These are phyloP conservation scores for Stenodera caucasica DNA, from an alignment of 2,888 invertebrate species.

Conservation along the genomic window DNA sequence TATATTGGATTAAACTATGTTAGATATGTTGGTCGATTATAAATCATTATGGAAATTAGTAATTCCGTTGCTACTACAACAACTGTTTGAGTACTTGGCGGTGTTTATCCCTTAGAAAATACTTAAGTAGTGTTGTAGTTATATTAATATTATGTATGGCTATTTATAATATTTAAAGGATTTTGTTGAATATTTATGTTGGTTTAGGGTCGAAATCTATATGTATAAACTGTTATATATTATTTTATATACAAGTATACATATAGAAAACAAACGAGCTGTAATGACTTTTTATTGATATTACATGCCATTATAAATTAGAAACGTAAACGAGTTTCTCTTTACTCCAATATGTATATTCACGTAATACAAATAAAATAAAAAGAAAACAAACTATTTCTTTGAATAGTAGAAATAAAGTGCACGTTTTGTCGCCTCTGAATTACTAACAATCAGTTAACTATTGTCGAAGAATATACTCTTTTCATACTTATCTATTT, in stretches of 20 bases:
- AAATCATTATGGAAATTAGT: conserved; percentile 12
- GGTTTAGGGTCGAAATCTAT: background rate
- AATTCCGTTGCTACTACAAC: background rate
- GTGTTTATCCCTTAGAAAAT: background rate
- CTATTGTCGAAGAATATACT: background rate
- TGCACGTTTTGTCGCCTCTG: conserved; percentile 7
- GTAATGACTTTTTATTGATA: conserved; percentile 14
- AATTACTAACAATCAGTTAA: conserved; percentile 1
- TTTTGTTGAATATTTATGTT: conserved; percentile 3
- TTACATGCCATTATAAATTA: conserved; percentile 12
- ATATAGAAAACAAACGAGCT: conserved; percentile 11
- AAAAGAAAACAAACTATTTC: background rate
- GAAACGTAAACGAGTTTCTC: conserved; percentile 10
- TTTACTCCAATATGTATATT: background rate
- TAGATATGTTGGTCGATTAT: background rate
- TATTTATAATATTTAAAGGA: background rate
- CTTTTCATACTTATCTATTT: background rate
- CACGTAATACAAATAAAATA: no score
- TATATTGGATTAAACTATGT: conserved; percentile 10
- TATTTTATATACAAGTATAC: no score
- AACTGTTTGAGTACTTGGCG: conserved; percentile 6
- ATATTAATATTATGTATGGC: no score
- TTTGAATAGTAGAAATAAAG: background rate
- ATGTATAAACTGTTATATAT: no score
- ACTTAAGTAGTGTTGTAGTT: background rate